phyloP scores from a whole-genome alignment of 2,888 invertebrate species.

The Ptycholaimellus sp. region DNA sequence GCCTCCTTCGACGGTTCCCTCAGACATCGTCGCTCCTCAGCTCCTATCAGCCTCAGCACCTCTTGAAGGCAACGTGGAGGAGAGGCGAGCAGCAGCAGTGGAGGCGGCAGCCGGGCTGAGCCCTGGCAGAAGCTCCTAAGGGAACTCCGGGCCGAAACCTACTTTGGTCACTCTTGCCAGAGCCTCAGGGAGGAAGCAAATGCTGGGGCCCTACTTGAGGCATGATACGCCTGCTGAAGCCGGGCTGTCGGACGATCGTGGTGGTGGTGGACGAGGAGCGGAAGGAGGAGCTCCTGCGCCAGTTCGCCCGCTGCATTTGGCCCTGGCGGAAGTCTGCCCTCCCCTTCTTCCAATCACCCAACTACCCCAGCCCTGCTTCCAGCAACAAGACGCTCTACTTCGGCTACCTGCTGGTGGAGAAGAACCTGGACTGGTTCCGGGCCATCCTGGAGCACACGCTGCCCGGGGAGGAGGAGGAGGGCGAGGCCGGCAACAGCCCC shows the following conservation, averaged over 20 bases:
- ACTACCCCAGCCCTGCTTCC: constrained; percentile 14
- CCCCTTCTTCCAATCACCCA: not conserved
- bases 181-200: too few relatives aligned
- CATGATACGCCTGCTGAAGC: constrained; percentile 64
- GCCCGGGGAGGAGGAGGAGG: constrained; percentile 35
- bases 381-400: constrained; percentile 89
- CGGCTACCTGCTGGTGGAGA: constrained; percentile 69
- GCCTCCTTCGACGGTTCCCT: too few relatives aligned
- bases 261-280: constrained; percentile 67
- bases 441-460: constrained; percentile 62
- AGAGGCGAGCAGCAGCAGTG: not conserved
- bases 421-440: constrained; percentile 75
- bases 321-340: constrained; percentile 63
- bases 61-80: not conserved
- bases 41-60: not conserved
- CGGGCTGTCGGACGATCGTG: constrained; percentile 76
- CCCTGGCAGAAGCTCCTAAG: not conserved
- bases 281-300: constrained; percentile 56
- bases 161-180: too few relatives aligned
- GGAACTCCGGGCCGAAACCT: constrained; percentile 75
- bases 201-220: too few relatives aligned
- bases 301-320: constrained; percentile 77
- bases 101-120: not conserved
- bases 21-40: not conserved
- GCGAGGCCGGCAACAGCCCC: too few relatives aligned